Evolutionary conservation across 2,113 vertebrate genomes (phyloP).

Genomic region (Symphodus melops): DNA sequence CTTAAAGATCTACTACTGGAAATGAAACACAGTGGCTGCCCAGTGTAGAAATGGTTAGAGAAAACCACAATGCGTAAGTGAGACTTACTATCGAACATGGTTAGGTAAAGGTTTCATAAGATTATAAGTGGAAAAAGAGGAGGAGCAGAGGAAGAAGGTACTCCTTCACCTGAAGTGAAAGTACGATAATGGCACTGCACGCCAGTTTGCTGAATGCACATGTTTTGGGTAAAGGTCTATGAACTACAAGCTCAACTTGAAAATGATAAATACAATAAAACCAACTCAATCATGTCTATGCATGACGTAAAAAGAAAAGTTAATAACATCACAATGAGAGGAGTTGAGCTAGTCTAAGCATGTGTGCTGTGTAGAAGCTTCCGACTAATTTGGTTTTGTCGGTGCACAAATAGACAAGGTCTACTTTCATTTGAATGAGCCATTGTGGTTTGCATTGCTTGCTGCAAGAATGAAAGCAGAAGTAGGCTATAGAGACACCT

Average conservation of each 20-base stretch:
- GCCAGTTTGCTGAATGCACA: not conserved
- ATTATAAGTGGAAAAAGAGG: conserved; percentile 2
- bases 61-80: conserved; percentile 18
- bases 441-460: conserved; percentile 56
- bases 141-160: conserved; percentile 26
- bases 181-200: conserved; percentile 2
- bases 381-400: conserved; percentile 51
- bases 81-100: not conserved
- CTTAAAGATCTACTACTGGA: conserved; percentile 10
- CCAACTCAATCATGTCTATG: no score
- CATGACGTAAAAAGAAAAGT: not conserved
- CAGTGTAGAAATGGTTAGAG: not conserved
- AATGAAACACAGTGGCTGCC: conserved; percentile 1
- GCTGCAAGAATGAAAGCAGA: conserved; percentile 31
- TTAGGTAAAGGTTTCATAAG: conserved; percentile 14
- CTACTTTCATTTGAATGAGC: conserved; percentile 62
- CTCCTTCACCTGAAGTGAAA: conserved; percentile 26
- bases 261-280: not conserved
- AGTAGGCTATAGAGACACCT: conserved; percentile 18
- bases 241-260: not conserved
- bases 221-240: no score
- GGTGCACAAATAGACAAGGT: conserved; percentile 45
- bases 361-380: conserved; percentile 48
- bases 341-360: conserved; percentile 34
- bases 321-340: conserved; percentile 3